Conservation (phyloP, 2,888 invertebrate species). For the Cremastinae sp. region DNA sequence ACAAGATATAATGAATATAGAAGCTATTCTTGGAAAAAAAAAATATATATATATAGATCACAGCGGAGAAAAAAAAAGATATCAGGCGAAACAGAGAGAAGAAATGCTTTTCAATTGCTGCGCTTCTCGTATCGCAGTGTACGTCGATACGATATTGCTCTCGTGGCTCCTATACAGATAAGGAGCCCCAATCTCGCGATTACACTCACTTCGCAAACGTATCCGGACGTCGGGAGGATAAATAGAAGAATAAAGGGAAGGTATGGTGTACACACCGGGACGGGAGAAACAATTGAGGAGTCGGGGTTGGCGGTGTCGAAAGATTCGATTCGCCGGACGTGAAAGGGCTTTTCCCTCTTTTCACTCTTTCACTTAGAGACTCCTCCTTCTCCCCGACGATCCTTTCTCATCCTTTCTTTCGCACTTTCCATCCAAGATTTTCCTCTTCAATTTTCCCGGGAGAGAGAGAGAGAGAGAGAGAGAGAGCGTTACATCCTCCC, state of each 20-base stretch:
- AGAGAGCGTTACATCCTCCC: constrained; percentile 48
- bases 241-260: constrained; percentile 43
- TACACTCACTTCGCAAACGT: constrained; percentile 46
- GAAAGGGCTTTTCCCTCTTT: constrained; percentile 41
- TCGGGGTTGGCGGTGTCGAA: constrained; percentile 45
- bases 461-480: constrained; percentile 33
- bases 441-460: constrained; percentile 60
- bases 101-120: constrained; percentile 25
- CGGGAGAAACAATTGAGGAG: constrained; percentile 53
- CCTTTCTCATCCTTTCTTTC: constrained; percentile 16
- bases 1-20: neutral
- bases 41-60: neutral
- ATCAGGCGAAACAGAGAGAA: constrained; percentile 1
- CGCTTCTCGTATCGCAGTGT: neutral
- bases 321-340: constrained; percentile 56
- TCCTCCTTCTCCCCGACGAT: constrained; percentile 1
- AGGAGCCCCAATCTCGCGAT: constrained; percentile 41
- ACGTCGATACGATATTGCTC: constrained; percentile 23
- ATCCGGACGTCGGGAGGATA: constrained; percentile 34
- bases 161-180: constrained; percentile 26
- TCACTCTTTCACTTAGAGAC: neutral
- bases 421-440: constrained; percentile 45
- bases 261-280: constrained; percentile 23
- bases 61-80: neutral
- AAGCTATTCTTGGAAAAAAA: neutral